Evolutionary conservation across 2,113 vertebrate genomes (phyloP), one percentile per base, ranked within the genome.

Genomic region (Notechis scutatus): DNA sequence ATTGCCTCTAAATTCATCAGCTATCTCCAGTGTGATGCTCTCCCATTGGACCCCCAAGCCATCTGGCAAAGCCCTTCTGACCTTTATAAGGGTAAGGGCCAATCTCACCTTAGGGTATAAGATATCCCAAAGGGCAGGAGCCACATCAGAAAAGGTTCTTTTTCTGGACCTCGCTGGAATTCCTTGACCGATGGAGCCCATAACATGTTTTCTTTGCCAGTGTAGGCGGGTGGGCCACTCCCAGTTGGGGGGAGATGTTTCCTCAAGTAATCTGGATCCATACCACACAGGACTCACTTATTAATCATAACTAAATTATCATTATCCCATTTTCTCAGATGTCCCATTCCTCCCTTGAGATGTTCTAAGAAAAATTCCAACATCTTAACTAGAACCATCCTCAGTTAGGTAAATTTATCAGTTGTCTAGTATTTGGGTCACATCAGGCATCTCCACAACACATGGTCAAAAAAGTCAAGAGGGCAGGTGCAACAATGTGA

Each of bases 241-340:
- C 26, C 59, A 64, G 10, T 64, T 6, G 59, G 24, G 59, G 59
- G 4, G 59, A 61, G 24, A 29, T 11, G 59, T 26, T 29, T 64
- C 59, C 26, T 29, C 26, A 64, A 64, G 3, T 64, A 64, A 64
- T 3, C 26, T 64, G 26, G 26, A 64, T 11, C 59, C 4, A 29
- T 29, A 11, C 26, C 59, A 64, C 11, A 4, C 59, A 29, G 59
- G 10, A 92, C 92, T 94, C 94, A 94, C 95, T 96, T 96, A 97
- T 96, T 92, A 96, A 96, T 95, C 55, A 96, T 94, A 88, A 92
- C 92, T 95, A 96, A 96, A 96, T 97, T 96, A 96, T 97, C 95
- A 93, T 85, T 86, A 89, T 55, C 81, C 2, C 0, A 8, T 56
- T 69, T 94, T 91, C 90, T 90, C 52, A 45, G 92, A 21, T 0